Evolutionary conservation across 2,797 vertebrate genomes (phyloP), one percentile per base, ranked within the genome.

Genomic region (Cirrhinus mrigala): DNA sequence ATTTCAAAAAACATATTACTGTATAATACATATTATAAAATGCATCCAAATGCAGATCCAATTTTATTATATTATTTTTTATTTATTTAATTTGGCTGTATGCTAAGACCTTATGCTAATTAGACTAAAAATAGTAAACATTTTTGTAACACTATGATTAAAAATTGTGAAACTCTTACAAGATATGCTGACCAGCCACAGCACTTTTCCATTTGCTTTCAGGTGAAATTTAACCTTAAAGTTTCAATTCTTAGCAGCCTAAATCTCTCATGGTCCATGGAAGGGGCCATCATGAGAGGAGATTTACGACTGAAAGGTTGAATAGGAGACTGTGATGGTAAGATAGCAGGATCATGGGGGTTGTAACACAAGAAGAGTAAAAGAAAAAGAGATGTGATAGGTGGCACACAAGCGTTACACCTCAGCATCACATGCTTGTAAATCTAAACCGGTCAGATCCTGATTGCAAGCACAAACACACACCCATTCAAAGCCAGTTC

Each of bases 371-470:
- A 27, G 15, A 27, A 62, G 44, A 66, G 78, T 56, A 52, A 79
- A 80, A 62, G 62, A 79, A 76, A 80, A 62, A 78, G 40, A 33
- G 40, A 50, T 44, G 87, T 90, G 83, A 74, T 29, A 22, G 64
- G 40, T 56, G 14, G 71, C 88, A 90, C 52, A 73, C n/a, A 66
- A 40, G 6, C 27, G 18, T 20, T 40, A 81, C 79, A 33, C 27
- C 50, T 91, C 87, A 87, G 33, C 8, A 52, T 89, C 88, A 91
- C 70, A 78, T 66, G 82, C 50, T 10, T 27, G 27, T 88, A 74
- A 85, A 80, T 7, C 33, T 58, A 70, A 90, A 58, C 64, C 71
- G 73, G 73, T 77, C n/a, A 24, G 44, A 33, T 86, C 86, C 82
- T 87, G 90, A 37, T 44, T 29, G 6, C 73, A 74, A 14, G 76